phyloP scores from a whole-genome alignment of 2,888 invertebrate species.

The Rotaria socialis region DNA sequence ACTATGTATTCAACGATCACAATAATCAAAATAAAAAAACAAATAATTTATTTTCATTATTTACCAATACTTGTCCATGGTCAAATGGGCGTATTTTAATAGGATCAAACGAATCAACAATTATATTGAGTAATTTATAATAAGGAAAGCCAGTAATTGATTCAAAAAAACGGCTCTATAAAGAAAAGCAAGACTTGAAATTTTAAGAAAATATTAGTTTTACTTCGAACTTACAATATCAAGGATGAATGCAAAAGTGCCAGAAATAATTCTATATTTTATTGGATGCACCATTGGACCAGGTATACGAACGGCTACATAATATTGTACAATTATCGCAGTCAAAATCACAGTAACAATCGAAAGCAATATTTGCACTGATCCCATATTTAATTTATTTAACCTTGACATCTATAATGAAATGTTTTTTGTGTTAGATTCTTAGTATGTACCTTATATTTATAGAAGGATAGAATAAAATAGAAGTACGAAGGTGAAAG shows the following conservation, averaged over 20 bases:
- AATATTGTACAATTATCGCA: not conserved
- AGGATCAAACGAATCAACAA: not conserved
- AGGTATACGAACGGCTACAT: not conserved
- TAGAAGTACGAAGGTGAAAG: not conserved
- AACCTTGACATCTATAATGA: too few relatives aligned
- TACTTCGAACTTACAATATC: not conserved
- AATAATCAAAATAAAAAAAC: too few relatives aligned
- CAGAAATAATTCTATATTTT: not conserved
- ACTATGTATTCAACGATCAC: not conserved
- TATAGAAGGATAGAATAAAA: not conserved
- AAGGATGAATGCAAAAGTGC: not conserved
- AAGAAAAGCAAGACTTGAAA: too few relatives aligned
- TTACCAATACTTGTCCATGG: not conserved
- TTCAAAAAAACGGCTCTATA: not conserved
- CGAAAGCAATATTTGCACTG: not conserved
- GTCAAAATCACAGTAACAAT: not conserved
- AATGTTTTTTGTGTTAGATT: too few relatives aligned
- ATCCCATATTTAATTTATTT: not conserved
- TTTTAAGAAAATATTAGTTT: not conserved
- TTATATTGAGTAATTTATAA: not conserved
- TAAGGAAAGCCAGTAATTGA: not conserved
- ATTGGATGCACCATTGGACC: not conserved
- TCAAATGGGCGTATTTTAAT: conserved; percentile 17
- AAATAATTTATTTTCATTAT: not conserved
- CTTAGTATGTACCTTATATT: too few relatives aligned